These are phyloP conservation scores for Lutraria rhynchaena DNA, from an alignment of 1,140 invertebrate species.

Conservation along the genomic window DNA sequence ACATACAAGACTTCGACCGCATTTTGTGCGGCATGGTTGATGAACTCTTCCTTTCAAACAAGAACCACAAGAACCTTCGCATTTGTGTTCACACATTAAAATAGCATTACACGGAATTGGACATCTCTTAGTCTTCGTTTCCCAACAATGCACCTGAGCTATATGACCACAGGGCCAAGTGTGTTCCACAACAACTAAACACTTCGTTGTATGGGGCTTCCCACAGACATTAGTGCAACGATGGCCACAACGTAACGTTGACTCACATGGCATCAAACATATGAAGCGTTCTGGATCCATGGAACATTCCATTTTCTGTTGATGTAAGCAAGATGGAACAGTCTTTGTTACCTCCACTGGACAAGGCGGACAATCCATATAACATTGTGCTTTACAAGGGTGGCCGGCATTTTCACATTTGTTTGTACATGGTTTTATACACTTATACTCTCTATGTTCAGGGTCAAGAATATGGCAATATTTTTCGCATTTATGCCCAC, in stretches of 20 bases:
- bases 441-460: conserved; percentile 56
- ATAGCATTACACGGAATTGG: conserved; percentile 41
- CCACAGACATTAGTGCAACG: conserved; percentile 85
- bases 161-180: conserved; percentile 77
- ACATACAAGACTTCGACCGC: conserved; percentile 77
- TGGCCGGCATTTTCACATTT: not conserved
- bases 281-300: conserved; percentile 47
- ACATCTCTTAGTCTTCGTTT: conserved; percentile 56
- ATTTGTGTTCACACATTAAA: conserved; percentile 71
- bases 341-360: not conserved
- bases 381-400: conserved; percentile 9
- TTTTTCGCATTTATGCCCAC: conserved; percentile 31
- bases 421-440: conserved; percentile 70
- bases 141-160: conserved; percentile 67
- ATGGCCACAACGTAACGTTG: conserved; percentile 84
- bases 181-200: conserved; percentile 46
- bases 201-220: conserved; percentile 83
- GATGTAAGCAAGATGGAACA: not conserved
- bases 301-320: conserved; percentile 61
- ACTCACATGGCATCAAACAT: conserved; percentile 63
- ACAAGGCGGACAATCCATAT: not conserved
- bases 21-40: conserved; percentile 74
- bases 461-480: conserved; percentile 20
- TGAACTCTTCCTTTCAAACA: conserved; percentile 87
- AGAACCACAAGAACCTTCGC: conserved; percentile 68